Evolutionary conservation across 2,888 invertebrate genomes (phyloP).

Genomic region (Ormyrus pomaceus): DNA sequence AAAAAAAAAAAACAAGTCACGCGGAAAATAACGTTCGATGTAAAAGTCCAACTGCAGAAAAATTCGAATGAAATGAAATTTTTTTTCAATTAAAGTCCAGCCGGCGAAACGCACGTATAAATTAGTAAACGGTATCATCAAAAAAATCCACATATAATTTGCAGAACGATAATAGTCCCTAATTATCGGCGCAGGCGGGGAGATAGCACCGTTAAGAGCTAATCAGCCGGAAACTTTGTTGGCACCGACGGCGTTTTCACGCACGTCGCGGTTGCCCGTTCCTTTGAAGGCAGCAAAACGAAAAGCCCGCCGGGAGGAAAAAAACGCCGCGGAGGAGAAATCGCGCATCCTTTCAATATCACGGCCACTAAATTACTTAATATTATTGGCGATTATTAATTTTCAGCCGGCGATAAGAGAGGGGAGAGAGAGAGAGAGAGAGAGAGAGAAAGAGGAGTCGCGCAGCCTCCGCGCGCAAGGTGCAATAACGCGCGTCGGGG

Average conservation of each 20-base stretch:
- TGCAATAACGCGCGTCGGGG: conserved; percentile 51
- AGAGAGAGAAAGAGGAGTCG: conserved; percentile 14
- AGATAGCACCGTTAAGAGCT: too few relatives aligned
- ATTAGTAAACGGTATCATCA: background rate
- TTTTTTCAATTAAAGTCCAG: conserved; percentile 27
- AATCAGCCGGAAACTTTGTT: background rate
- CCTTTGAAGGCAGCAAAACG: conserved; percentile 4
- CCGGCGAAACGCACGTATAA: background rate
- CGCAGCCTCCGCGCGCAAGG: conserved; percentile 47
- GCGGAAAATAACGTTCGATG: too few relatives aligned
- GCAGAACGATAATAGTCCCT: conserved; percentile 13
- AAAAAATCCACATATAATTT: conserved; percentile 31
- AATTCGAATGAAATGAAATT: conserved; percentile 30
- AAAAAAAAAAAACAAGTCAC: too few relatives aligned
- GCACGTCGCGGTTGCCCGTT: background rate
- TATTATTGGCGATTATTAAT: conserved; percentile 54
- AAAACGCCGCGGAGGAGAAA: background rate
- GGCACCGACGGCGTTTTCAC: background rate
- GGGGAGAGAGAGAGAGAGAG: conserved; percentile 20
- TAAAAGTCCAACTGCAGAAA: background rate
- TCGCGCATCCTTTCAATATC: conserved; percentile 9
- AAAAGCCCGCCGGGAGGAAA: too few relatives aligned
- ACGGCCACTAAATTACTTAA: conserved; percentile 42
- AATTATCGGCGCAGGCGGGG: conserved; percentile 13
- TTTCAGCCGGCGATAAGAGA: conserved; percentile 23